Evolutionary conservation across 2,113 vertebrate species (phyloP), one percentile per base, ranked within the genome.

Genomic region (Syrrhaptes paradoxus): DNA sequence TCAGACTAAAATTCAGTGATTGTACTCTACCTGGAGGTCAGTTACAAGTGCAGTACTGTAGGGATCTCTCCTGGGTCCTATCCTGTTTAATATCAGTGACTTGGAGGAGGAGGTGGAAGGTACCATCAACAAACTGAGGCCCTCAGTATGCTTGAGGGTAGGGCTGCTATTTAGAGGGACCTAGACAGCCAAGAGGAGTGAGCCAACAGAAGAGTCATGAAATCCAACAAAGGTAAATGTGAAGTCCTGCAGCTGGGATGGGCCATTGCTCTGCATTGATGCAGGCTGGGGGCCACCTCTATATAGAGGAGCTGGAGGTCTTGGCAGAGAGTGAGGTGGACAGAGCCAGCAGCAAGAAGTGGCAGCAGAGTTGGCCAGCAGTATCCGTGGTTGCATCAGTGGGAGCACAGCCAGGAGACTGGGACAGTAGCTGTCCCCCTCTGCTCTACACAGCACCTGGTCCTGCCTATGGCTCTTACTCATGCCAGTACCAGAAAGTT

Each of bases 311-410:
- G 26, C 36, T 41, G n/a, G 25, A 52, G 4, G 17, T 79, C 46
- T 43, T 74, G 59, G 43, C 43, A 88, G 46, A 49, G 4, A 20
- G 28, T 0, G 1, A 32, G 41, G 12, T 61, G 46, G 46, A 55
- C 34, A 45, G 28, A 59, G n/a, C 22, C 38, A 75, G 57, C 61
- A 86, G 28, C 0, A 0, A 70, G n/a, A 25, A 0, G 2, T 75
- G 57, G 24, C 26, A 45, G 14, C 20, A 65, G 62, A n/a, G 18
- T 6, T 16, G 6, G 24, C 51, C 46, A 61, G n/a, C 6, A 43
- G 29, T 28, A 63, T 13, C 49, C 14, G 45, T 17, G 28, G 19
- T 25, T 57, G 38, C 31, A 36, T 55, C 62, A 80, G 41, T 10
- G 7, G 34, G 55, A 84, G 9, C 15, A 51, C 34, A 68, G 25